Percentiles rank a stretch among this genome's conserved stretches.
Conservation (phyloP, 1,140 invertebrate genomes). For the Drosophila sturtevanti region DNA sequence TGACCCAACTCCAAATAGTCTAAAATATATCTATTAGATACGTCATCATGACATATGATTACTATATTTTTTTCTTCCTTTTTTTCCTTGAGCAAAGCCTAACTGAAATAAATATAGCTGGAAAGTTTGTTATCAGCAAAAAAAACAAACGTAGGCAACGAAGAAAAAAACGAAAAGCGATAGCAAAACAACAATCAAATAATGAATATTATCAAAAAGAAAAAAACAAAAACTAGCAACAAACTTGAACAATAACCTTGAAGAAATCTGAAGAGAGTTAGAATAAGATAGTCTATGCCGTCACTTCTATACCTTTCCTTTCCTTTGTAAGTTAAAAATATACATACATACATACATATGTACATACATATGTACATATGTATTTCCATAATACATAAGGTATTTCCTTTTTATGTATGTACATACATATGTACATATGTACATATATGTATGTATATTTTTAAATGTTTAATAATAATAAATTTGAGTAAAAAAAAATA, state of each 20-base stretch:
- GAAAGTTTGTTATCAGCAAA: constrained; percentile 14
- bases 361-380: background rate
- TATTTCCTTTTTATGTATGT: too few relatives aligned
- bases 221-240: constrained; percentile 24
- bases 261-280: background rate
- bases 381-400: too few relatives aligned
- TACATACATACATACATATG: background rate
- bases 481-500: too few relatives aligned
- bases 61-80: background rate
- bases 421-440: background rate
- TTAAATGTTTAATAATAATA: too few relatives aligned
- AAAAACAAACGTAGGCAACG: constrained; percentile 32
- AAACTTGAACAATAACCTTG: constrained; percentile 18
- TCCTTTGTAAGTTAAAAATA: background rate
- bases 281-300: background rate
- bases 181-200: constrained; percentile 62
- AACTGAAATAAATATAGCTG: background rate
- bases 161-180: constrained; percentile 23
- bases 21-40: too few relatives aligned
- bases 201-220: constrained; percentile 34
- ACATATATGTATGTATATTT: background rate
- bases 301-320: background rate
- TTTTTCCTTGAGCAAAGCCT: background rate
- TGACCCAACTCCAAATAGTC: too few relatives aligned
- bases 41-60: too few relatives aligned